Percentiles rank a stretch among this genome's conserved stretches.
phyloP scores from a whole-genome alignment of 2,888 invertebrate species.

The Torymus aiolomorphi region DNA sequence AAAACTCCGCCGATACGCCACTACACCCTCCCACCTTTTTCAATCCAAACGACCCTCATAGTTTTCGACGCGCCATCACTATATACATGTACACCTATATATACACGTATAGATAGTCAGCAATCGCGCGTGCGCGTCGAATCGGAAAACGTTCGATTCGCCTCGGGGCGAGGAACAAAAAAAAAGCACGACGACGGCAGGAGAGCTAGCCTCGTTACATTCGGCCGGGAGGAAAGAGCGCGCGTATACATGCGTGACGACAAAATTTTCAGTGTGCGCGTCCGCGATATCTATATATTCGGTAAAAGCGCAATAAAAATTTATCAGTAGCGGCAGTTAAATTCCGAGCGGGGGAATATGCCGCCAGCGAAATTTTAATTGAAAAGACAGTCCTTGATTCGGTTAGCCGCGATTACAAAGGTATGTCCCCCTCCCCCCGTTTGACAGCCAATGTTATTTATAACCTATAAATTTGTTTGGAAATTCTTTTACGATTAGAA shows the following conservation, averaged over 20 bases:
- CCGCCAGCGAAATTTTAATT: constrained; percentile 9
- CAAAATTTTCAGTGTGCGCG: constrained; percentile 39
- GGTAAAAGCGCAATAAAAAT: constrained; percentile 17
- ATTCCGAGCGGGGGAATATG: neutral
- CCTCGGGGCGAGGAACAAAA: neutral
- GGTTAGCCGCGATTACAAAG: constrained; percentile 3
- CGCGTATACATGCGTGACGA: neutral
- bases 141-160: constrained; percentile 42
- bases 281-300: neutral
- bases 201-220: constrained; percentile 6
- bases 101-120: constrained; percentile 26
- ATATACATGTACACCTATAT: too few relatives aligned
- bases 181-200: constrained; percentile 37
- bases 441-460: neutral
- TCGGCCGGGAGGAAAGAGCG: neutral
- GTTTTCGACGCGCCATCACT: too few relatives aligned
- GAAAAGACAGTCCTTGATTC: neutral
- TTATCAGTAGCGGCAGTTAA: neutral
- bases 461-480: constrained; percentile 27
- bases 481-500: neutral
- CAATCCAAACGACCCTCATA: too few relatives aligned
- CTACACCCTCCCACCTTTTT: too few relatives aligned
- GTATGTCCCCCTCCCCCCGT: constrained; percentile 1
- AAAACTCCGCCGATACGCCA: too few relatives aligned
- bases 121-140: constrained; percentile 55